phyloP scores from a whole-genome alignment of 2,888 invertebrate species.

The Dryocosmus kuriphilus region DNA sequence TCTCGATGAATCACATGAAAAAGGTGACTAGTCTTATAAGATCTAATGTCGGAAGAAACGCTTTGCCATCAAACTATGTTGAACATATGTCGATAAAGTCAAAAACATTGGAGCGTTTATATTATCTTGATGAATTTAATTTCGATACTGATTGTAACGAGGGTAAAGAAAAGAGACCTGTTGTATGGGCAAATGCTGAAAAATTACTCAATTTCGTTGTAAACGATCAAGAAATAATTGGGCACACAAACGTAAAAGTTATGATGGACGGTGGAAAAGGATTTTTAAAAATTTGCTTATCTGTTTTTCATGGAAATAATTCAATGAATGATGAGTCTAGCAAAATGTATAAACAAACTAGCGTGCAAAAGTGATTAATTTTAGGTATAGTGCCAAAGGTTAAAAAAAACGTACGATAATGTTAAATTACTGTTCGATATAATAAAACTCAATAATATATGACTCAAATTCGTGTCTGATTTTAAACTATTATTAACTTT shows the following conservation, averaged over 20 bases:
- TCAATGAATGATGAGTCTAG: no score
- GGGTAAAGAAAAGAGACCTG: not conserved
- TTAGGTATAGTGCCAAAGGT: no score
- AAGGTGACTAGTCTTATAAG: not conserved
- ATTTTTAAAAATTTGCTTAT: conserved; percentile 1
- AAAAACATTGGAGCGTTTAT: not conserved
- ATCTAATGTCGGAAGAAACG: not conserved
- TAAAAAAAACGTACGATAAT: no score
- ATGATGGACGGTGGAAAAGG: conserved; percentile 6
- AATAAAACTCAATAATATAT: no score
- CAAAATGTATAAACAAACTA: no score
- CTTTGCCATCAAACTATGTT: conserved; percentile 4
- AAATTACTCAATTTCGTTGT: not conserved
- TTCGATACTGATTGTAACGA: not conserved
- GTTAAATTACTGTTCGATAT: no score
- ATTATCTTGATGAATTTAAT: no score
- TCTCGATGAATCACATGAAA: not conserved
- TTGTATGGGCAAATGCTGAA: conserved; percentile 14
- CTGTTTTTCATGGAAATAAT: not conserved
- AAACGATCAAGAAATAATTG: not conserved
- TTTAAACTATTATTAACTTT: no score
- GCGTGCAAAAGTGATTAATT: no score
- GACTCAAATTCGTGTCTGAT: no score
- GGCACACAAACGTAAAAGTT: not conserved
- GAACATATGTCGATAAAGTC: not conserved